These are phyloP conservation scores for Aix galericulata DNA, from an alignment of 2,113 vertebrate genomes.

Conservation along the genomic window DNA sequence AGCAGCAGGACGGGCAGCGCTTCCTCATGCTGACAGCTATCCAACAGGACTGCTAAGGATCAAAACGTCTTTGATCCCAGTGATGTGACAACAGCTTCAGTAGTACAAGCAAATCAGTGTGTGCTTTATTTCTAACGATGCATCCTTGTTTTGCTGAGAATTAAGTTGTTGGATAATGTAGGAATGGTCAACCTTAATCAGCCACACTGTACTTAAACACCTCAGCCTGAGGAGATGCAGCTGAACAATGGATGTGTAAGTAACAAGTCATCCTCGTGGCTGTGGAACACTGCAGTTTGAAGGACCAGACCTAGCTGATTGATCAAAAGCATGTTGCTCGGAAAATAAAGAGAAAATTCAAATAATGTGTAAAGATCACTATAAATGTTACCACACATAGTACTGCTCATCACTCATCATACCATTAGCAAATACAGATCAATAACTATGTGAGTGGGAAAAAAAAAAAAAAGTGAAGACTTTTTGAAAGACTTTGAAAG, in stretches of 20 bases:
- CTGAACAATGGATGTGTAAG: background rate
- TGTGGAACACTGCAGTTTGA: background rate
- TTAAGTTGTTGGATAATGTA: background rate
- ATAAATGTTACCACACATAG: fast-evolving
- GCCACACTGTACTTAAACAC: background rate
- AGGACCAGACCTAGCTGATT: background rate
- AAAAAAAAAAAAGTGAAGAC: background rate
- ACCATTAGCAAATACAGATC: background rate
- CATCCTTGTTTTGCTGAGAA: background rate
- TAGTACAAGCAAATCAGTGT: background rate
- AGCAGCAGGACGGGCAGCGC: background rate
- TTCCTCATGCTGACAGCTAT: background rate
- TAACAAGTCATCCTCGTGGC: background rate
- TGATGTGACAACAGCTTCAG: background rate
- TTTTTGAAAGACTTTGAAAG: too few species aligned
- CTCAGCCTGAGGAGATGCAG: background rate
- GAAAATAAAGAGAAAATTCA: background rate
- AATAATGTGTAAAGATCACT: background rate
- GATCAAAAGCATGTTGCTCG: background rate
- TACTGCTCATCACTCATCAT: background rate
- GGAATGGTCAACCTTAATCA: background rate
- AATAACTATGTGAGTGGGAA: background rate
- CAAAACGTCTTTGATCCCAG: background rate
- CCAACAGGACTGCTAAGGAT: background rate
- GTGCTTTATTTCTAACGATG: background rate